Conservation (phyloP, 2,888 invertebrate genomes). For the Nephrotoma guestfalica region DNA sequence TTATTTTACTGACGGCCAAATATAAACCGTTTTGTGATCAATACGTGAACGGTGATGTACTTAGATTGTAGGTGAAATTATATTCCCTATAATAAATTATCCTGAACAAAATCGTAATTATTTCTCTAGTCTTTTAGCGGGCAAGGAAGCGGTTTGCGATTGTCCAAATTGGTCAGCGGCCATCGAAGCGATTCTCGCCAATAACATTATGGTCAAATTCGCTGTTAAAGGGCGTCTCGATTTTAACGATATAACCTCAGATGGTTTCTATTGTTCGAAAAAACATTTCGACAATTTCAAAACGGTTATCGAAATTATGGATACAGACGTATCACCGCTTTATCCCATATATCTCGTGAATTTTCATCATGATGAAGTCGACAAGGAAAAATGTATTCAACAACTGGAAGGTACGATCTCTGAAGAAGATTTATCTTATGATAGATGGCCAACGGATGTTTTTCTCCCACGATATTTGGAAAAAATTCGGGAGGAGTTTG, state of each 20-base stretch:
- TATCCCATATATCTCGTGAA: conserved; percentile 23
- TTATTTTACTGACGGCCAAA: conserved; percentile 24
- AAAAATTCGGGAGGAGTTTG: conserved; percentile 6
- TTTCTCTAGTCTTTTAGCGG: conserved; percentile 13
- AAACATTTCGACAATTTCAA: conserved; percentile 21
- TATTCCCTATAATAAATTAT: not conserved
- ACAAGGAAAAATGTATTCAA: not conserved
- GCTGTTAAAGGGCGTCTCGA: conserved; percentile 44
- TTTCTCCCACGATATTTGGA: conserved; percentile 11
- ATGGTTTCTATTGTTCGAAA: conserved; percentile 23
- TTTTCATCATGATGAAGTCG: conserved; percentile 17
- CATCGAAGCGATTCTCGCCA: conserved; percentile 41
- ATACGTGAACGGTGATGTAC: conserved; percentile 21
- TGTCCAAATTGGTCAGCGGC: conserved; percentile 46
- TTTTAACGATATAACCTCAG: conserved; percentile 41
- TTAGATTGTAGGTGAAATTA: conserved; percentile 21
- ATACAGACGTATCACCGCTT: conserved; percentile 23
- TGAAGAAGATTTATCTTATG: not conserved
- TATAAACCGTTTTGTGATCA: conserved; percentile 19
- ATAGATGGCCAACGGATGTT: conserved; percentile 21
- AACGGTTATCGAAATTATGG: conserved; percentile 18
- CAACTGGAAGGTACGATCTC: not conserved
- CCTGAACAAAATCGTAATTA: not conserved
- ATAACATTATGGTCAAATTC: conserved; percentile 46
- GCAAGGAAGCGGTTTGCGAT: conserved; percentile 22